Evolutionary conservation across 2,888 invertebrate species (phyloP).

Genomic region (Syritta pipiens): DNA sequence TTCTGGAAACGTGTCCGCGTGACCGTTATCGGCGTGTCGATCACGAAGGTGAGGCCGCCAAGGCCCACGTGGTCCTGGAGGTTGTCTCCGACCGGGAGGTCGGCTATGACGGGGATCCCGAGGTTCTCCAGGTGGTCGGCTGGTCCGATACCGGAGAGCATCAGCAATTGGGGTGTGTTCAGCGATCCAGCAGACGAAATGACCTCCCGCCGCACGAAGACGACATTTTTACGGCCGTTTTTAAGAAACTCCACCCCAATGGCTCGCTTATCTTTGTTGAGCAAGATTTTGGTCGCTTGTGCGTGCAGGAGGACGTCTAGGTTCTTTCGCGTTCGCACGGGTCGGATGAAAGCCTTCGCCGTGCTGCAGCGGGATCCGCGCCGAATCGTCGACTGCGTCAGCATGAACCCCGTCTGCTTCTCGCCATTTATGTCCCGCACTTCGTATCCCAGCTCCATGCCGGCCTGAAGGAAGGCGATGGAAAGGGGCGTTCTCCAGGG

Average conservation of each 20-base stretch:
- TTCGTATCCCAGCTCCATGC: constrained; percentile 89
- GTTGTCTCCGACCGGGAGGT: constrained; percentile 90
- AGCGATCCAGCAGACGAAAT: constrained; percentile 93
- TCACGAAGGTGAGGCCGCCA: constrained; percentile 90
- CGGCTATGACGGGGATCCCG: constrained; percentile 86
- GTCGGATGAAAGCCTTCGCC: constrained; percentile 91
- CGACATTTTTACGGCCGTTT: constrained; percentile 83
- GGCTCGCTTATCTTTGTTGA: constrained; percentile 86
- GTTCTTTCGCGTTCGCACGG: constrained; percentile 87
- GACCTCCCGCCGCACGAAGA: constrained; percentile 88
- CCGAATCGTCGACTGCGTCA: constrained; percentile 91
- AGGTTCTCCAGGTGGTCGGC: constrained; percentile 86
- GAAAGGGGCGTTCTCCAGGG: constrained; percentile 91
- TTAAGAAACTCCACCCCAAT: constrained; percentile 88
- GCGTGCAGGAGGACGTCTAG: constrained; percentile 89
- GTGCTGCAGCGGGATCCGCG: constrained; percentile 92
- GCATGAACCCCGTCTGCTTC: constrained; percentile 91
- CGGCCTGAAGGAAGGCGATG: constrained; percentile 90
- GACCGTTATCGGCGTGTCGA: constrained; percentile 89
- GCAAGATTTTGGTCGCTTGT: constrained; percentile 86
- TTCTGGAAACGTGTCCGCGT: constrained; percentile 89
- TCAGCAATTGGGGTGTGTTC: constrained; percentile 92
- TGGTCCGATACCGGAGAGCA: constrained; percentile 94
- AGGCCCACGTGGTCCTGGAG: constrained; percentile 93
- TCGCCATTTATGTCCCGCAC: constrained; percentile 90